Percentiles rank a stretch among this genome's conserved stretches.
Conservation (phyloP, 2,888 invertebrate species). For the Chrysodeixis includens region DNA sequence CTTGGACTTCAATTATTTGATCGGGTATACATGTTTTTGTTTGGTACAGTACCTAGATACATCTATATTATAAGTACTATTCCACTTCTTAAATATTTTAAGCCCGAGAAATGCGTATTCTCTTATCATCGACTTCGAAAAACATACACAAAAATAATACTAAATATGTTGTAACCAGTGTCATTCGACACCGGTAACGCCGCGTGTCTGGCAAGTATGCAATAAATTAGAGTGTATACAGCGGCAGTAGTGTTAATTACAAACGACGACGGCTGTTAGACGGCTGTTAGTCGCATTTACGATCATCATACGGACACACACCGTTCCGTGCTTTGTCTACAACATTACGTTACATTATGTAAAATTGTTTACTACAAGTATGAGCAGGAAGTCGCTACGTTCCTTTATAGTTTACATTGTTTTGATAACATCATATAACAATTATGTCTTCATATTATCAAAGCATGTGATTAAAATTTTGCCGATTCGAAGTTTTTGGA, state of each 20-base stretch:
- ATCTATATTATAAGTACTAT: too few relatives aligned
- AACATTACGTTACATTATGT: constrained; percentile 59
- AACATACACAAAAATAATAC: too few relatives aligned
- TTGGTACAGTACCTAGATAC: too few relatives aligned
- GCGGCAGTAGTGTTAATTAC: constrained; percentile 58
- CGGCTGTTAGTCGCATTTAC: constrained; percentile 62
- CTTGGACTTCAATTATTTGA: too few relatives aligned
- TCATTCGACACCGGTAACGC: neutral
- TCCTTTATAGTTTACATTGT: constrained; percentile 39
- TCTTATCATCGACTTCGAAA: too few relatives aligned
- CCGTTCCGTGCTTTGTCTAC: constrained; percentile 69
- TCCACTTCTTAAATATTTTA: too few relatives aligned
- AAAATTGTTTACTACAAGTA: constrained; percentile 51
- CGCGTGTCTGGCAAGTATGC: neutral
- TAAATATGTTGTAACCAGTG: neutral
- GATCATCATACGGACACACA: constrained; percentile 57
- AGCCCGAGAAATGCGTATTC: too few relatives aligned
- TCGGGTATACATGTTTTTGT: too few relatives aligned
- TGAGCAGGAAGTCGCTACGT: constrained; percentile 53
- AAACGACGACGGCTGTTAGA: constrained; percentile 54
- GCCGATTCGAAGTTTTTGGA: too few relatives aligned
- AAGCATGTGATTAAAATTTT: too few relatives aligned
- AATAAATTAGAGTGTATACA: constrained; percentile 8
- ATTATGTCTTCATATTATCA: constrained; percentile 8
- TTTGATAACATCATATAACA: constrained; percentile 28